These are phyloP conservation scores for Geophilus truncorum DNA, from an alignment of 2,888 invertebrate genomes.

Conservation along the genomic window DNA sequence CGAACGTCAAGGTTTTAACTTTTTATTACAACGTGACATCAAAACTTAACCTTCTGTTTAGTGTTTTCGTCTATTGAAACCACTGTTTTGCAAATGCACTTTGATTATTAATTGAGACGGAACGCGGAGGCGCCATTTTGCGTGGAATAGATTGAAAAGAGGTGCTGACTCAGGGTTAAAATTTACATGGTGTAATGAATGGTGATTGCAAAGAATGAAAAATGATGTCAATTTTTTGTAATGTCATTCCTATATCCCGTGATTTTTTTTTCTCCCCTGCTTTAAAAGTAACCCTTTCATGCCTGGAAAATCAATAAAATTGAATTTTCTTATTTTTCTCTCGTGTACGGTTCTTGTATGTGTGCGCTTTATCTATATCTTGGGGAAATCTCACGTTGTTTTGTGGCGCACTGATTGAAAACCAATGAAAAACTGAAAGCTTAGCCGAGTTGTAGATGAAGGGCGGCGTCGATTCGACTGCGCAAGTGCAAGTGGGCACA, in stretches of 20 bases:
- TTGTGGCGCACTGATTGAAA: slow-evolving; percentile 3
- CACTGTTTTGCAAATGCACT: not conserved
- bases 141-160: not conserved
- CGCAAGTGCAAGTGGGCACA: not conserved
- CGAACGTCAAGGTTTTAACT: not conserved
- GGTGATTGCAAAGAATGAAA: too few relatives aligned
- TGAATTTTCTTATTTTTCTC: not conserved
- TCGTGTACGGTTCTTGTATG: not conserved
- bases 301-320: not conserved
- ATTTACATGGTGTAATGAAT: not conserved
- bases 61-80: too few relatives aligned
- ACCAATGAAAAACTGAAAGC: slow-evolving; percentile 2
- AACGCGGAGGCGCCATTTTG: too few relatives aligned
- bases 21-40: too few relatives aligned
- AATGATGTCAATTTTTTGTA: not conserved
- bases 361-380: not conserved
- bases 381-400: not conserved
- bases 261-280: not conserved
- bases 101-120: not conserved
- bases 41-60: too few relatives aligned
- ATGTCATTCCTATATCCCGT: too few relatives aligned
- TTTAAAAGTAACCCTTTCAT: too few relatives aligned
- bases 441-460: not conserved
- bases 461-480: not conserved
- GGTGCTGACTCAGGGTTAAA: not conserved